A percentile compares a stretch with the other conserved stretches of the same genome.
These are phyloP conservation scores for Atherinosoma microstoma DNA, from an alignment of 2,797 vertebrate species.

Conservation along the genomic window DNA sequence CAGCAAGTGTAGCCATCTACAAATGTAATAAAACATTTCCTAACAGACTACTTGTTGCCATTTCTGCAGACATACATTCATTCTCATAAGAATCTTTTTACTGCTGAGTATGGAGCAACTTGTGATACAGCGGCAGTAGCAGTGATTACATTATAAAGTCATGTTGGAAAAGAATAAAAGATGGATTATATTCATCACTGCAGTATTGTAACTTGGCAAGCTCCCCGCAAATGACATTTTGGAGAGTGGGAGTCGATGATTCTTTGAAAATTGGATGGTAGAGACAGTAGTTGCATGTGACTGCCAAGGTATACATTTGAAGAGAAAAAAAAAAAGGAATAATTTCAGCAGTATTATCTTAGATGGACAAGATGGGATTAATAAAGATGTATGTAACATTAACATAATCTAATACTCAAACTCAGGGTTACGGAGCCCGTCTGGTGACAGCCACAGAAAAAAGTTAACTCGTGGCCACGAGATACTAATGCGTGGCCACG, in stretches of 20 bases:
- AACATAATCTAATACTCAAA: slow-evolving; percentile 33
- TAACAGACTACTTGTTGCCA: slow-evolving; percentile 41
- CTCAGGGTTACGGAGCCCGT: no score
- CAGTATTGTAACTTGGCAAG: slow-evolving; percentile 40
- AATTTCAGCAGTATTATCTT: neutral
- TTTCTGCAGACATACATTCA: slow-evolving; percentile 13
- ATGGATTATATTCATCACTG: slow-evolving; percentile 61
- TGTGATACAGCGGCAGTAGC: slow-evolving; percentile 27
- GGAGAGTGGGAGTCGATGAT: slow-evolving; percentile 8
- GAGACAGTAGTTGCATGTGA: slow-evolving; percentile 4
- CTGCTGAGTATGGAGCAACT: slow-evolving; percentile 36
- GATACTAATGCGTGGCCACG: no score
- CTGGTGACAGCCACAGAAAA: no score
- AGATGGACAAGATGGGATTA: slow-evolving; percentile 18
- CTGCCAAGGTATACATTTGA: slow-evolving; percentile 10
- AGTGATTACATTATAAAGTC: slow-evolving; percentile 68
- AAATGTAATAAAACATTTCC: slow-evolving; percentile 23
- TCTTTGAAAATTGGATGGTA: slow-evolving; percentile 2
- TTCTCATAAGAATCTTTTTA: slow-evolving; percentile 23
- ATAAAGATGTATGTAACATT: slow-evolving; percentile 22
- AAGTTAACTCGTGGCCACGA: no score
- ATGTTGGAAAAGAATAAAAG: slow-evolving; percentile 44
- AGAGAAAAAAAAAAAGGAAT: slow-evolving; percentile 12
- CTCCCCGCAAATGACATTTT: slow-evolving; percentile 38
- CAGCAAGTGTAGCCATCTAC: neutral